phyloP scores from a whole-genome alignment of 1,140 invertebrate genomes.

The Druon quercuslanigerum region DNA sequence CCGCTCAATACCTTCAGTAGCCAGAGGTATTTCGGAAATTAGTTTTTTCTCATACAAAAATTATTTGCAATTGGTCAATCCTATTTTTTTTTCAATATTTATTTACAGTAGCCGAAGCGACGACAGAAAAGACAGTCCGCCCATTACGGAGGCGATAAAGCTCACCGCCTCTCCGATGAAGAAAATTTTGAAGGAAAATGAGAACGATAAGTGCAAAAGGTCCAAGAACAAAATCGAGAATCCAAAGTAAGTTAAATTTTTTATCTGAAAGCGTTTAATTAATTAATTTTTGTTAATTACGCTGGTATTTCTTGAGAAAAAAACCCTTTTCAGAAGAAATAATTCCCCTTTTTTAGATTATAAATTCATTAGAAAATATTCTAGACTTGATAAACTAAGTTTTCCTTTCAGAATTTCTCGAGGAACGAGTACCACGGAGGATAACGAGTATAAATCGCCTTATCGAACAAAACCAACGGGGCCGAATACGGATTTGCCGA shows the following conservation, averaged over 20 bases:
- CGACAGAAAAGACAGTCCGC: conserved; percentile 68
- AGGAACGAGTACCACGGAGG: conserved; percentile 73
- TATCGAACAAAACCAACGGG: conserved; percentile 77
- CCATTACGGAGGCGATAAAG: conserved; percentile 69
- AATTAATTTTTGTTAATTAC: no score
- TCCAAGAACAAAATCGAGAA: conserved; percentile 75
- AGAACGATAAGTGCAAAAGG: conserved; percentile 72
- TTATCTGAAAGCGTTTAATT: not conserved
- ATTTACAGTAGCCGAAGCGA: conserved; percentile 65
- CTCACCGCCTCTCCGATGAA: conserved; percentile 71
- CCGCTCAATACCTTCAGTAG: conserved; percentile 68
- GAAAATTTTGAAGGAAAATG: conserved; percentile 66
- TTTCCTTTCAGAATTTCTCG: conserved; percentile 67
- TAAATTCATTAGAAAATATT: not conserved
- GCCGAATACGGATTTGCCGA: conserved; percentile 78
- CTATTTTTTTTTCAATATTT: not conserved
- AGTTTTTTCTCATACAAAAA: conserved; percentile 8
- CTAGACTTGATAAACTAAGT: conserved; percentile 25
- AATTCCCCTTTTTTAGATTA: not conserved
- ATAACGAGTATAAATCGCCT: conserved; percentile 75
- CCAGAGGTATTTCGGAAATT: conserved; percentile 60
- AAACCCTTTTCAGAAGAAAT: no score
- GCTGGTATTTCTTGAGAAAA: no score
- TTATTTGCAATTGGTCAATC: not conserved
- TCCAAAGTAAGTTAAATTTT: conserved; percentile 72